These are phyloP conservation scores for Scophthalmus maximus DNA, from an alignment of 2,113 vertebrate genomes.

Conservation along the genomic window DNA sequence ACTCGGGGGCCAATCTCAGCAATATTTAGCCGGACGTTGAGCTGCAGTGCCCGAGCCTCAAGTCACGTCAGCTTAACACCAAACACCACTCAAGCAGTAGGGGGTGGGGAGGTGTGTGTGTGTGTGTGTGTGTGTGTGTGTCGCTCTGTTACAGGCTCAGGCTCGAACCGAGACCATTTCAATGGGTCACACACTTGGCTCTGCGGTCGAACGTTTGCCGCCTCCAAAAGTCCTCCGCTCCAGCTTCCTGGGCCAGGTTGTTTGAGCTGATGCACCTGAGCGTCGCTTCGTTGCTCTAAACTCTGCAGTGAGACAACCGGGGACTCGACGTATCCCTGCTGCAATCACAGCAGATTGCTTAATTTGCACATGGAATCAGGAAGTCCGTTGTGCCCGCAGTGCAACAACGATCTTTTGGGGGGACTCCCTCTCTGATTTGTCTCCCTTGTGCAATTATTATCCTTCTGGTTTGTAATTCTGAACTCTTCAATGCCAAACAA, in stretches of 20 bases:
- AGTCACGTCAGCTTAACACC: slow-evolving; percentile 72
- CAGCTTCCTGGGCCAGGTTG: slow-evolving; percentile 21
- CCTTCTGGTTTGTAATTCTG: too few species aligned
- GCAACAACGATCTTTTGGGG: too few species aligned
- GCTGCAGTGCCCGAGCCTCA: slow-evolving; percentile 68
- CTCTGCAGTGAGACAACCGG: too few species aligned
- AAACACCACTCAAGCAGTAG: slow-evolving; percentile 53
- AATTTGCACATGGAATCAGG: neutral
- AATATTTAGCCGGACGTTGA: slow-evolving; percentile 82
- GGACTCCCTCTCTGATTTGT: too few species aligned
- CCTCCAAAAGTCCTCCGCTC: neutral
- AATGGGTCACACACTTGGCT: slow-evolving; percentile 47
- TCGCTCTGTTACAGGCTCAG: neutral
- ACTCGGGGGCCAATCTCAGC: slow-evolving; percentile 76
- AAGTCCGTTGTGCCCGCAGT: neutral
- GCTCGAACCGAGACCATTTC: slow-evolving; percentile 3
- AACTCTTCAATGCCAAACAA: too few species aligned
- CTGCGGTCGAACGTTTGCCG: slow-evolving; percentile 37
- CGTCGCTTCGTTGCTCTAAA: neutral
- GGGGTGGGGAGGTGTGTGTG: slow-evolving; percentile 18
- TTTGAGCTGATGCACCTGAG: slow-evolving; percentile 19
- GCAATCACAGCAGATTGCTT: slow-evolving; percentile 26
- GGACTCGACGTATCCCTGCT: too few species aligned
- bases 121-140: neutral
- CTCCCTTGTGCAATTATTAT: too few species aligned